phyloP scores from a whole-genome alignment of 2,797 vertebrate species.

The Danio jaintianensis region DNA sequence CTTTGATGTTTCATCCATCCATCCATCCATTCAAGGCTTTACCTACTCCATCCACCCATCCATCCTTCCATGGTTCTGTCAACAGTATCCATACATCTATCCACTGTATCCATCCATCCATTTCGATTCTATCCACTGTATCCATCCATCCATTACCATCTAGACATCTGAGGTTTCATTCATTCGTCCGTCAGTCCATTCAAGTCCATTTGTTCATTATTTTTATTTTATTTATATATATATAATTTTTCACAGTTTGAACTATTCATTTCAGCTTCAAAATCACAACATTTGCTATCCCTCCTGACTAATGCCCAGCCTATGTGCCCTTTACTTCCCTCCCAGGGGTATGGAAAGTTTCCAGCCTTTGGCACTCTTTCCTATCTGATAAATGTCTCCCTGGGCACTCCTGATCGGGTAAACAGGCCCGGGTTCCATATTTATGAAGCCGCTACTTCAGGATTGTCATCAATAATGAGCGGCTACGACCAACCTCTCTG shows the following conservation, averaged over 20 bases:
- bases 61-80: too few species aligned
- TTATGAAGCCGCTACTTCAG: constrained; percentile 44
- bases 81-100: too few species aligned
- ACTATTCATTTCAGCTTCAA: constrained; percentile 32
- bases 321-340: constrained; percentile 49
- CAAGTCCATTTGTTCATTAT: too few species aligned
- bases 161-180: too few species aligned
- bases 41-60: too few species aligned
- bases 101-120: too few species aligned
- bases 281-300: constrained; percentile 63
- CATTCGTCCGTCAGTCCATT: too few species aligned
- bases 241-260: neutral
- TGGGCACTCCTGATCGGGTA: constrained; percentile 37
- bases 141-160: too few species aligned
- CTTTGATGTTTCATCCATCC: too few species aligned
- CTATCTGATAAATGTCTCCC: constrained; percentile 45
- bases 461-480: constrained; percentile 46
- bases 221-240: neutral
- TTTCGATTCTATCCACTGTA: too few species aligned
- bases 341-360: constrained; percentile 35
- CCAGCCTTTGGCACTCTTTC: constrained; percentile 21
- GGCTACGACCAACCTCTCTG: constrained; percentile 37
- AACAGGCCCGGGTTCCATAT: constrained; percentile 45
- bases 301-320: constrained; percentile 59
- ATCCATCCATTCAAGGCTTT: too few species aligned